Evolutionary conservation across 1,140 invertebrate species (phyloP).

Genomic region (Drosophila littoralis): DNA sequence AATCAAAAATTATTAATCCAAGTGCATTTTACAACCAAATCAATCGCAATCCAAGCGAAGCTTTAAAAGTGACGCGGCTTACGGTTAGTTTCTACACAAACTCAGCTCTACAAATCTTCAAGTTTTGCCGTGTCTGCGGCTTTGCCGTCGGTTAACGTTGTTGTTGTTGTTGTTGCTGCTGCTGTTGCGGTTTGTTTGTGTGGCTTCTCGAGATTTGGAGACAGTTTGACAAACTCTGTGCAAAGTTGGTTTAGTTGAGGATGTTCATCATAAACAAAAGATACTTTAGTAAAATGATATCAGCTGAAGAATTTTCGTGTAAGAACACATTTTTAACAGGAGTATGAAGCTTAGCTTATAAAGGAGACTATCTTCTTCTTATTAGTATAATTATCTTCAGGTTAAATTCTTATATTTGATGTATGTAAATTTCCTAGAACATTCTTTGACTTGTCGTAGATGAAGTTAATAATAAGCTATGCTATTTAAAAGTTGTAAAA

Average conservation of each 20-base stretch:
- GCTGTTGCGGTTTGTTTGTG: conserved; percentile 36
- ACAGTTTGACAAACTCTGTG: conserved; percentile 10
- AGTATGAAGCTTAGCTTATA: too few species aligned
- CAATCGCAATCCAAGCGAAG: conserved; percentile 39
- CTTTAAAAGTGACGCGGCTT: conserved; percentile 71
- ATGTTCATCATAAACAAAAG: neutral
- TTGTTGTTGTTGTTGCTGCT: conserved; percentile 5
- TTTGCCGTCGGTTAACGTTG: conserved; percentile 44
- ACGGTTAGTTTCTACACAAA: conserved; percentile 8
- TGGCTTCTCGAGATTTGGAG: conserved; percentile 26
- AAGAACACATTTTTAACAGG: too few species aligned
- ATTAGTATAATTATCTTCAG: too few species aligned
- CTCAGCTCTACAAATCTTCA: conserved; percentile 25
- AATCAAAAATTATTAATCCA: conserved; percentile 29
- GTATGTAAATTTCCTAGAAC: too few species aligned
- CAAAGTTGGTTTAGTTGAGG: conserved; percentile 1
- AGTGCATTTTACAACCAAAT: conserved; percentile 10
- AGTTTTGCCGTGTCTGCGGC: conserved; percentile 27
- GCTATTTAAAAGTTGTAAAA: too few species aligned
- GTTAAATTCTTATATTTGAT: too few species aligned
- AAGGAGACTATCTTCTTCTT: too few species aligned
- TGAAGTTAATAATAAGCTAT: too few species aligned
- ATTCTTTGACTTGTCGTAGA: too few species aligned
- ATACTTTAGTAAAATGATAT: too few species aligned
- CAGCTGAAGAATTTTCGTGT: neutral